phyloP scores from a whole-genome alignment of 2,797 vertebrate species.

The Pangasius krempfi region DNA sequence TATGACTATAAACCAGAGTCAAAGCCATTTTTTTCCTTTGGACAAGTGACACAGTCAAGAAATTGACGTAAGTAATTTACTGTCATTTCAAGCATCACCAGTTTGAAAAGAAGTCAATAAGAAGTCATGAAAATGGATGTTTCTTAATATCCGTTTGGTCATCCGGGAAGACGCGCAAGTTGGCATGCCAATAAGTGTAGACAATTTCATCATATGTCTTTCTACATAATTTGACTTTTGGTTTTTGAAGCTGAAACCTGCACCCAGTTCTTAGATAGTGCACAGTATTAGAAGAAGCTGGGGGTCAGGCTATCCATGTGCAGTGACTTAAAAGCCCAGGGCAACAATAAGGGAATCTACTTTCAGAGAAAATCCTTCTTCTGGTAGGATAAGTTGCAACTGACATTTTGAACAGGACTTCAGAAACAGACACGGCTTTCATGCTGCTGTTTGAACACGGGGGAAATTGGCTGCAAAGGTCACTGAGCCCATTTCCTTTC shows the following conservation, averaged over 20 bases:
- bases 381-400: conserved; percentile 83
- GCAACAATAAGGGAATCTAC: conserved; percentile 69
- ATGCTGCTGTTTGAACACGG: conserved; percentile 83
- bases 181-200: conserved; percentile 10
- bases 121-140: not conserved
- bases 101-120: not conserved
- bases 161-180: not conserved
- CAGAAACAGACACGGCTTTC: conserved; percentile 84
- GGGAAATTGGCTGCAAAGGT: conserved; percentile 83
- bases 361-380: conserved; percentile 78
- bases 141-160: conserved; percentile 25
- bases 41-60: not conserved
- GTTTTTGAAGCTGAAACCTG: conserved; percentile 18
- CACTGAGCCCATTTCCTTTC: conserved; percentile 82
- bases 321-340: conserved; percentile 66
- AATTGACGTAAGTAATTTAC: not conserved
- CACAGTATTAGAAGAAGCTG: conserved; percentile 46
- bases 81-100: not conserved
- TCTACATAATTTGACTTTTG: conserved; percentile 20
- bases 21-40: not conserved
- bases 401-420: conserved; percentile 82
- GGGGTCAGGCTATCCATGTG: conserved; percentile 69
- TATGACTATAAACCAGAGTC: not conserved
- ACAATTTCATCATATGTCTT: conserved; percentile 25
- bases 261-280: conserved; percentile 30